Percentiles rank a stretch among this genome's conserved stretches.
Conservation (phyloP, 1,140 invertebrate species). For the Sycophaga agraensis region DNA sequence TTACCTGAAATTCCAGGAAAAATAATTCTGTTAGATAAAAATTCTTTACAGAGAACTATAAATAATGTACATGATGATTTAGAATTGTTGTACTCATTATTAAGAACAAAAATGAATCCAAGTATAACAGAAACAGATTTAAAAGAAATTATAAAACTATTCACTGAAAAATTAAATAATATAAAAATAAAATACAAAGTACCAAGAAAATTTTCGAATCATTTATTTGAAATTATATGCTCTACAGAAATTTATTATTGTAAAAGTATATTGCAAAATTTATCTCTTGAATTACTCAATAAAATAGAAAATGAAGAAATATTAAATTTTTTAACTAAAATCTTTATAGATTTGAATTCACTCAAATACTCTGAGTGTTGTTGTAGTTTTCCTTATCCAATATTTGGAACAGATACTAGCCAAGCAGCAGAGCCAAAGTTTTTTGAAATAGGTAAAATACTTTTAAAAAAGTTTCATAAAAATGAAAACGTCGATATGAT, state of each 20-base stretch:
- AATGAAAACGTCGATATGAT: constrained; percentile 33
- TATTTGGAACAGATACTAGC: constrained; percentile 22
- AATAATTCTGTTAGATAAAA: neutral
- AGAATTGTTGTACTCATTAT: constrained; percentile 37
- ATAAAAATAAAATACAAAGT: constrained; percentile 41
- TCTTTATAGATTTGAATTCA: constrained; percentile 45
- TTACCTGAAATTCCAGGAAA: neutral
- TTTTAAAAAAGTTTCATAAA: constrained; percentile 38
- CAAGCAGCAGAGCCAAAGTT: constrained; percentile 43
- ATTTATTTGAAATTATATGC: constrained; percentile 43
- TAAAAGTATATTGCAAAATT: constrained; percentile 42
- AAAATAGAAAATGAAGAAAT: constrained; percentile 32
- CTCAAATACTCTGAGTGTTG: constrained; percentile 34
- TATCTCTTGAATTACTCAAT: constrained; percentile 35
- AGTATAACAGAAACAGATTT: constrained; percentile 34
- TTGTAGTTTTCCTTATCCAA: constrained; percentile 41
- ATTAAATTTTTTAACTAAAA: constrained; percentile 36
- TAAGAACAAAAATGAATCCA: constrained; percentile 37
- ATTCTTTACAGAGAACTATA: constrained; percentile 31
- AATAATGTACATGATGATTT: constrained; percentile 40
- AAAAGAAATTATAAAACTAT: constrained; percentile 37
- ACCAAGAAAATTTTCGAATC: constrained; percentile 37
- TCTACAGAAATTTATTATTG: constrained; percentile 45
- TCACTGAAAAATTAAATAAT: constrained; percentile 37
- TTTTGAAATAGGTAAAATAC: constrained; percentile 37